Base-by-base conservation (phyloP, 1,140 invertebrate species). In the Liolophura sinensis region DNA sequence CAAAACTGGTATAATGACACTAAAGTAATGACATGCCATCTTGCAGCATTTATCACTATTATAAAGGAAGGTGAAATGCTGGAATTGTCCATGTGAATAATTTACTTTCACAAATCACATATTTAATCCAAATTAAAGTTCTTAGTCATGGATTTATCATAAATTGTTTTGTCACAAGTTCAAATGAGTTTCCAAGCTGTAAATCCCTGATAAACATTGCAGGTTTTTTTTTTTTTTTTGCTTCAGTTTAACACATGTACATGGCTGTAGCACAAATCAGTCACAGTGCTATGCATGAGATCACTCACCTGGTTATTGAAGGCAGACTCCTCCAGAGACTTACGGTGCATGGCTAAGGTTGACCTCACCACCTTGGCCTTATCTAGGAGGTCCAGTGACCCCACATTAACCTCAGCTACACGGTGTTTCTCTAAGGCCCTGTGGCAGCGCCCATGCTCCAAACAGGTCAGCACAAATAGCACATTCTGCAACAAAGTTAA, bases 301-400 rank as follows among this genome's bases (percentile, higher is more conserved):
- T 52, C 9, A 46, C n/a, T 55, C 66, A 86, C 83, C 78, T 86
- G 85, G 62, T 86, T 85, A 58, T 85, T 85, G 65, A 86, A 86
- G 20, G 80, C 71, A n/a, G 80, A 78, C 68, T 86, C 83, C 73
- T 84, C 79, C 20, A 86, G 67, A 15, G 68, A 50, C 67, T 86
- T 86, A 6, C 81, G 74, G 68, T 83, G 79, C 46, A 61, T 61
- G 12, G 73, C 70, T 51, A 86, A 70, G 51, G 75, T 77, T 49
- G 76, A 69, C 22, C 78, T 69, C 18, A 85, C 77, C 25, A 86
- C 71, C 25, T 79, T 76, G 20, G 78, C 71, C 61, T 80, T 80
- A 52, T 85, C 84, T 60, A 70, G 74, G 67, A 83, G 68, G 56
- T 84, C 83, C 55, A 83, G 74, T 1, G 56, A 71, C 51, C 70